phyloP scores from a whole-genome alignment of 2,888 invertebrate genomes.

The Eledone cirrhosa region DNA sequence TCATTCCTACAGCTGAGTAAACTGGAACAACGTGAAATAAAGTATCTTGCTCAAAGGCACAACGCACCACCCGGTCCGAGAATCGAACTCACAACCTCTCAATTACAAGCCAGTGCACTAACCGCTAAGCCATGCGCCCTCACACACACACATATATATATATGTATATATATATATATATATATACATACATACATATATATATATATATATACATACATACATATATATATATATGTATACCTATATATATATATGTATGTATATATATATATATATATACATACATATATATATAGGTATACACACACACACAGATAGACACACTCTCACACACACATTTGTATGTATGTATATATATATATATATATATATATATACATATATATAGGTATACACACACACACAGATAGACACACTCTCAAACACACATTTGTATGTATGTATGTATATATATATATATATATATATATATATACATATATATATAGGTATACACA shows the following conservation, averaged over 20 bases:
- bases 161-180: neutral
- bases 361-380: neutral
- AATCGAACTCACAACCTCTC: no score
- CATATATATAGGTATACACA: neutral
- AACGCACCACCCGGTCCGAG: no score
- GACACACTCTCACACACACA: neutral
- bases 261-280: neutral
- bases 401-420: neutral
- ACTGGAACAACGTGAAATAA: no score
- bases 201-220: neutral
- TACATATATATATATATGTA: neutral
- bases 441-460: neutral
- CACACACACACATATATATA: neutral
- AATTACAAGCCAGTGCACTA: no score
- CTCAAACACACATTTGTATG: neutral
- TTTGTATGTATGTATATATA: neutral
- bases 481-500: neutral
- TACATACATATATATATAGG: neutral
- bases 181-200: neutral
- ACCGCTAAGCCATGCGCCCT: no score
- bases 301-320: neutral
- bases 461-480: neutral
- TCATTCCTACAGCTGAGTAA: no score
- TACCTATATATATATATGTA: neutral
- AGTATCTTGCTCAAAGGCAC: no score